Evolutionary conservation across 2,113 vertebrate species (phyloP), one percentile per base, ranked within the genome.

Genomic region (Hirundichthys speculiger): DNA sequence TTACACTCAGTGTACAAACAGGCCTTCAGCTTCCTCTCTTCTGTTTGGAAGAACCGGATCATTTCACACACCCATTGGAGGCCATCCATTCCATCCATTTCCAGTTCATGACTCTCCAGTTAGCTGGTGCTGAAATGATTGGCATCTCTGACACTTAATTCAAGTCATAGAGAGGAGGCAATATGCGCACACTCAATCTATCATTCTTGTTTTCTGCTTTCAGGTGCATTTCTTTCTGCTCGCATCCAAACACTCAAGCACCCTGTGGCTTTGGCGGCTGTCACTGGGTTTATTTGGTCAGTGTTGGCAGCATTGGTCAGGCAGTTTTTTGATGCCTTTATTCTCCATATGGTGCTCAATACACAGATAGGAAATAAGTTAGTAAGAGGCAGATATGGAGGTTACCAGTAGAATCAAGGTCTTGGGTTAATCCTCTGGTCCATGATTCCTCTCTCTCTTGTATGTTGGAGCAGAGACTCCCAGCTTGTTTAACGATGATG

Each of bases 401-500:
- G 21, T 75, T 48, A 53, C 42, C 68, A 63, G 13, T 38, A 55
- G 30, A 59, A 50, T 48, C 2, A 1, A 47, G 34, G n/a, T 69
- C 34, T 59, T 64, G 9, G 5, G 10, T 49, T 13, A 18, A 6
- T 46, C 41, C 19, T 58, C 39, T 15, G 34, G 38, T 40, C 0
- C 0, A 48, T 40, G 49, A 45, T 49, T 46, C 24, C 56, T 45
- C 13, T 49, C 24, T 41, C n/a, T 62, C n/a, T 10, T 19, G 42
- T 61, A 5, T 45, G 46, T 50, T 5, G 8, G 15, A 66, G 56
- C 49, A 47, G 11, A 69, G 81, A 67, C 67, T 82, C 73, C 39
- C 15, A 53, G 82, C 76, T 86, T 88, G 88, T 91, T 89, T 86
- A 89, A 88, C 79, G 80, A 66, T 86, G 86, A 88, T 80, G 82